Percentiles rank a stretch among this genome's conserved stretches.
Evolutionary conservation across 2,888 invertebrate species (phyloP).

Genomic region (Philereme vetulata): DNA sequence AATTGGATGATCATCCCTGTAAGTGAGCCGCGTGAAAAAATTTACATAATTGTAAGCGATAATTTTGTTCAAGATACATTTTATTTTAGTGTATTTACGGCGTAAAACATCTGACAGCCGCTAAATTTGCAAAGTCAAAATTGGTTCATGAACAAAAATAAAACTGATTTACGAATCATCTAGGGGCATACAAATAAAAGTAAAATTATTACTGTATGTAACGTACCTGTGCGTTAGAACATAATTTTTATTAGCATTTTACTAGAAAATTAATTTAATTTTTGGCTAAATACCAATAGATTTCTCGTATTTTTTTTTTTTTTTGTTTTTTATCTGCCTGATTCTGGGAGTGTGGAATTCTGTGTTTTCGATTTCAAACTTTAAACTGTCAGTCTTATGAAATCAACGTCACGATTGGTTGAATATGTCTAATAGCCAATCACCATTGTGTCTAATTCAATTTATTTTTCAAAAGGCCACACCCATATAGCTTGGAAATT

Average conservation of each 20-base stretch:
- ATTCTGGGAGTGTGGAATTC: slow-evolving; percentile 32
- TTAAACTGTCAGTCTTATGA: background rate
- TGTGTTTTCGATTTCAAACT: slow-evolving; percentile 1
- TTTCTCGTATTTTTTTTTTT: slow-evolving; percentile 64
- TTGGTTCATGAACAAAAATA: slow-evolving; percentile 31
- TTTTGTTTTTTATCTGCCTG: slow-evolving; percentile 60
- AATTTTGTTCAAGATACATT: slow-evolving; percentile 15
- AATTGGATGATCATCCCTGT: slow-evolving; percentile 69
- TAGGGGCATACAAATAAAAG: slow-evolving; percentile 1
- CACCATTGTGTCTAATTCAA: background rate
- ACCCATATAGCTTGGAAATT: too few relatives aligned
- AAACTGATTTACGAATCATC: slow-evolving; percentile 6
- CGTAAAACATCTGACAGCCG: slow-evolving; percentile 83
- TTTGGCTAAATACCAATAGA: slow-evolving; percentile 60
- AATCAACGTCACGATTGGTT: background rate
- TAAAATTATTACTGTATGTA: slow-evolving; percentile 18
- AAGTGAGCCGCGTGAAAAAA: slow-evolving; percentile 68
- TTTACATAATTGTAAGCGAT: slow-evolving; percentile 34
- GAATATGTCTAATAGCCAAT: background rate
- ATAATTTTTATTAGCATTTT: slow-evolving; percentile 55
- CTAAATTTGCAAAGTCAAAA: slow-evolving; percentile 65
- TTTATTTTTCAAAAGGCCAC: background rate
- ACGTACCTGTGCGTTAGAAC: slow-evolving; percentile 66
- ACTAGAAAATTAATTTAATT: slow-evolving; percentile 53
- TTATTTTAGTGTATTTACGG: slow-evolving; percentile 54